Evolutionary conservation across 2,113 vertebrate species (phyloP).

Genomic region (Entelurus aequoreus): DNA sequence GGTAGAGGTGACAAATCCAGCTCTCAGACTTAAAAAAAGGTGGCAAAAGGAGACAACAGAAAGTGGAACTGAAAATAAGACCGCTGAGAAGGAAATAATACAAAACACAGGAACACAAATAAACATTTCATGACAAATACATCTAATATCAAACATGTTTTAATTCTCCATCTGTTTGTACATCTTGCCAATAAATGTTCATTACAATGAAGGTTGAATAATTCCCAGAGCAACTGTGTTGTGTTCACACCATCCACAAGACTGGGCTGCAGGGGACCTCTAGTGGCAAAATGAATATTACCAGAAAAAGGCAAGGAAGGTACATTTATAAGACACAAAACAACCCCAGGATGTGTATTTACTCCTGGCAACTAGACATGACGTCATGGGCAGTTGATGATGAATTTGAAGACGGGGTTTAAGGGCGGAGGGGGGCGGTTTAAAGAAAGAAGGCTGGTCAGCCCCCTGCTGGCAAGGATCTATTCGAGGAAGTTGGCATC

Average conservation of each 20-base stretch:
- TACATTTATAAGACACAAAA: slow-evolving; percentile 19
- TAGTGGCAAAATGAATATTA: slow-evolving; percentile 43
- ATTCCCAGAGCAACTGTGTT: too few species aligned
- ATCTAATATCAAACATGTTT: too few species aligned
- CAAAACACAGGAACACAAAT: too few species aligned
- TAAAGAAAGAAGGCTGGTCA: slow-evolving; percentile 74
- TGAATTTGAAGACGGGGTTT: slow-evolving; percentile 76
- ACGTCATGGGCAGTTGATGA: slow-evolving; percentile 89
- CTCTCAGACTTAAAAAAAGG: too few species aligned
- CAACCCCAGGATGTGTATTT: slow-evolving; percentile 79
- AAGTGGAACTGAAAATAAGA: too few species aligned
- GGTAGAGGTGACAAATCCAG: too few species aligned
- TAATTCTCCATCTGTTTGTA: too few species aligned
- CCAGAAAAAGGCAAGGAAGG: slow-evolving; percentile 14
- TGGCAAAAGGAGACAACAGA: too few species aligned
- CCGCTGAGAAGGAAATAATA: too few species aligned
- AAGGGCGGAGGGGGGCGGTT: slow-evolving; percentile 43
- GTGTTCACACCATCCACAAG: background rate
- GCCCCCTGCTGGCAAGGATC: slow-evolving; percentile 79
- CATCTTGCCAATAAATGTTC: too few species aligned
- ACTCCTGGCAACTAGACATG: slow-evolving; percentile 88
- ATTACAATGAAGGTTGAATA: too few species aligned
- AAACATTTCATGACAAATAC: too few species aligned
- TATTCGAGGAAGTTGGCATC: slow-evolving; percentile 39
- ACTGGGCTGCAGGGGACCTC: slow-evolving; percentile 60